Evolutionary conservation across 2,113 vertebrate genomes (phyloP).

Genomic region (Microcebus griseorufus): DNA sequence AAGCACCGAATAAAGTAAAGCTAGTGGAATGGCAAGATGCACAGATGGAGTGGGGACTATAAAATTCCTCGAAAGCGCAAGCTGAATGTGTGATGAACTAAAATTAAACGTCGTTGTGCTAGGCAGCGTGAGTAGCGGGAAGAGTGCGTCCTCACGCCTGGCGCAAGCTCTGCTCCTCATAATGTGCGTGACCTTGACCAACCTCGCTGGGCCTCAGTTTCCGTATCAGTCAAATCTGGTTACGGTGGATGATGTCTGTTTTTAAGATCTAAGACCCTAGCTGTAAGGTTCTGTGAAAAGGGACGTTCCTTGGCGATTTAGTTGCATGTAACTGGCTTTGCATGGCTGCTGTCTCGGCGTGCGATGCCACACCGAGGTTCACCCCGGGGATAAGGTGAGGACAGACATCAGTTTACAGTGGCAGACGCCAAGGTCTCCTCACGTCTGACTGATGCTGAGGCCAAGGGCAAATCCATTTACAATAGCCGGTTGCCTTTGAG

Average conservation of each 20-base stretch:
- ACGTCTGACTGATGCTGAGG: not conserved
- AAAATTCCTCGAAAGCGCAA: constrained; percentile 79
- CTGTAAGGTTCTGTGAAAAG: not conserved
- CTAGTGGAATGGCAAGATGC: constrained; percentile 47
- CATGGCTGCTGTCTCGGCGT: constrained; percentile 35
- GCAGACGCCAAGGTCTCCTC: not conserved
- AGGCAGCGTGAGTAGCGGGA: not conserved
- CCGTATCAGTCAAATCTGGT: not conserved
- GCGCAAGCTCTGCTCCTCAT: not conserved
- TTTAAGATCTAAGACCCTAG: not conserved
- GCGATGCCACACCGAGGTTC: not conserved
- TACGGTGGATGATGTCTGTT: not conserved
- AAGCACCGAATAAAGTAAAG: not conserved
- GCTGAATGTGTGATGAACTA: constrained; percentile 76
- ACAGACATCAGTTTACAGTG: not conserved
- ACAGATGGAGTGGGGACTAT: constrained; percentile 75
- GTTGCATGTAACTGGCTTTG: constrained; percentile 65
- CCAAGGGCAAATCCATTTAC: constrained; percentile 20
- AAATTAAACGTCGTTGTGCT: constrained; percentile 76
- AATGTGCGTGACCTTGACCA: not conserved
- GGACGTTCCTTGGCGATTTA: constrained; percentile 58
- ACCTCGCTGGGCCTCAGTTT: not conserved
- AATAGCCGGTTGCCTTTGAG: not conserved
- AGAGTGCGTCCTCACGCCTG: not conserved
- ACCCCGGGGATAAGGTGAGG: not conserved